Conservation (phyloP, 2,113 vertebrate genomes). For the Nothobranchius furzeri region DNA sequence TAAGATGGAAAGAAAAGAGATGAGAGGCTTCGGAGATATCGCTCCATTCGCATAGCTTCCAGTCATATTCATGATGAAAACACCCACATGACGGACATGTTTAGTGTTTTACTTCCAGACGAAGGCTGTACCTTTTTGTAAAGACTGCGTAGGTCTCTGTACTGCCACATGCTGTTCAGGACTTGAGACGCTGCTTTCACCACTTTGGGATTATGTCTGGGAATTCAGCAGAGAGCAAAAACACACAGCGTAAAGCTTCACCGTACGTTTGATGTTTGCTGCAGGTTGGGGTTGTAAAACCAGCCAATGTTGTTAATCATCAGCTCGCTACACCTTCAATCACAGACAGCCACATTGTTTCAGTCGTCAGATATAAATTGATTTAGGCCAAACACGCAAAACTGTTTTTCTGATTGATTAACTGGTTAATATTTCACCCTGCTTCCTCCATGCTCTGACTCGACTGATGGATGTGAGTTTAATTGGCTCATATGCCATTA, state of each 20-base stretch:
- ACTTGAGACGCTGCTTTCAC: conserved; percentile 99
- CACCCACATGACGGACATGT: neutral
- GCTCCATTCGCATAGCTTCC: neutral
- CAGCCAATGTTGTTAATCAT: neutral
- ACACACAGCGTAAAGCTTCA: conserved; percentile 57
- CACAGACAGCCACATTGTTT: neutral
- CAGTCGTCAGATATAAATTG: conserved; percentile 13
- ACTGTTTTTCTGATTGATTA: conserved; percentile 51
- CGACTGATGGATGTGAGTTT: conserved; percentile 44
- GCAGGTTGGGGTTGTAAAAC: neutral
- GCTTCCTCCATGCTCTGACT: conserved; percentile 30
- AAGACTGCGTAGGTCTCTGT: conserved; percentile 97
- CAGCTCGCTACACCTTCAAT: neutral
- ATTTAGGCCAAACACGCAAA: conserved; percentile 22
- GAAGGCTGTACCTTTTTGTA: conserved; percentile 94
- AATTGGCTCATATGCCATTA: conserved; percentile 55
- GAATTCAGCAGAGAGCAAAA: conserved; percentile 68
- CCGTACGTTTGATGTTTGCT: conserved; percentile 13
- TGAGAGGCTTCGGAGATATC: neutral
- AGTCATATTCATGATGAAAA: neutral
- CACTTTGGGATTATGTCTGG: conserved; percentile 97
- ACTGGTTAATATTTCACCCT: conserved; percentile 50
- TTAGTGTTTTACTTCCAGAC: too few species aligned
- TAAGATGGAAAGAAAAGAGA: neutral
- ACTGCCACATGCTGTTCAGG: conserved; percentile 99